phyloP scores from a whole-genome alignment of 2,888 invertebrate species.

The Hypercompe scribonia region DNA sequence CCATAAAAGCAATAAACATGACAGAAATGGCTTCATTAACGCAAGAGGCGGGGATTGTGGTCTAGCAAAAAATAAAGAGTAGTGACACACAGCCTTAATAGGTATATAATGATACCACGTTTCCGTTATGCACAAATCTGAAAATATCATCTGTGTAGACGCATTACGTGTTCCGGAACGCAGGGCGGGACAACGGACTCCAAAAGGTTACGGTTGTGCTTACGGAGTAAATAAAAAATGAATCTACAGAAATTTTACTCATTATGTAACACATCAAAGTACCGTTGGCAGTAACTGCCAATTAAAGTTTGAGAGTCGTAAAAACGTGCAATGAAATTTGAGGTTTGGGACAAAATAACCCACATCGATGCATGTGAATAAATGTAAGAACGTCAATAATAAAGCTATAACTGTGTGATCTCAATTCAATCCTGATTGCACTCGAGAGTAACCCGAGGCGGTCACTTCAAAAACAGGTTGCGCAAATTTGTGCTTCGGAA shows the following conservation, averaged over 20 bases:
- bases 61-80: slow-evolving; percentile 78
- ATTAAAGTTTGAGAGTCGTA: slow-evolving; percentile 47
- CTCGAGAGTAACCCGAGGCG: slow-evolving; percentile 52
- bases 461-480: slow-evolving; percentile 55
- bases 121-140: slow-evolving; percentile 79
- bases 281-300: slow-evolving; percentile 46
- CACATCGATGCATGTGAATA: slow-evolving; percentile 41
- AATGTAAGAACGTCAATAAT: slow-evolving; percentile 52
- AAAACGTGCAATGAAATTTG: slow-evolving; percentile 50
- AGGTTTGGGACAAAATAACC: slow-evolving; percentile 49
- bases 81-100: slow-evolving; percentile 74
- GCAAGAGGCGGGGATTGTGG: slow-evolving; percentile 74
- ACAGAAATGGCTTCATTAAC: slow-evolving; percentile 85
- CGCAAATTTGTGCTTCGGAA: slow-evolving; percentile 52
- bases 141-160: slow-evolving; percentile 70
- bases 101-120: slow-evolving; percentile 82
- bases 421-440: slow-evolving; percentile 60
- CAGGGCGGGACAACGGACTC: slow-evolving; percentile 56
- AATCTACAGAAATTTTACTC: slow-evolving; percentile 37
- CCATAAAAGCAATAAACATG: slow-evolving; percentile 85
- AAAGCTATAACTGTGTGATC: slow-evolving; percentile 61
- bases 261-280: slow-evolving; percentile 44
- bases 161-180: slow-evolving; percentile 70
- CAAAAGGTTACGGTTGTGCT: slow-evolving; percentile 33
- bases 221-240: slow-evolving; percentile 45